Evolutionary conservation across 2,888 invertebrate species (phyloP).

Genomic region (Leptinotarsa juncta): DNA sequence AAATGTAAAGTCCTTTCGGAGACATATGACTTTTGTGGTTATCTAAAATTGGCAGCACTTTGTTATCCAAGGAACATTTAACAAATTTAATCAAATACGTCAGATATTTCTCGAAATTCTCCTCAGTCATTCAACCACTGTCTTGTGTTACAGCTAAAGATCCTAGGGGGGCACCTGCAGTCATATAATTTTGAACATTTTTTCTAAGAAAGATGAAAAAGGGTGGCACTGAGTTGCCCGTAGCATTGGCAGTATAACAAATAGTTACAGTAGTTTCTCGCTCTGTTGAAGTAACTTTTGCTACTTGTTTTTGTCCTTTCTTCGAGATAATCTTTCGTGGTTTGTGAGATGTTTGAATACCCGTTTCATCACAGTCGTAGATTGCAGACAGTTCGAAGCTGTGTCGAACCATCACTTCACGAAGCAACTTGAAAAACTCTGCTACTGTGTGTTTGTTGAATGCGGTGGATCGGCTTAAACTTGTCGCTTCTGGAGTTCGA

Average conservation of each 20-base stretch:
- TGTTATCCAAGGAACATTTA: background rate
- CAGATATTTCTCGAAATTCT: slow-evolving; percentile 10
- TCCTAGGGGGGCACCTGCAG: background rate
- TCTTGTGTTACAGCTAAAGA: background rate
- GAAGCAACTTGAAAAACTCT: background rate
- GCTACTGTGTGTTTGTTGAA: no score
- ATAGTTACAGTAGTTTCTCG: background rate
- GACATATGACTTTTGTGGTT: slow-evolving; percentile 9
- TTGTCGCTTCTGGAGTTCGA: no score
- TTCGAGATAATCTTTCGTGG: background rate
- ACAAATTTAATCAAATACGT: background rate
- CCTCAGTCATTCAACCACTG: slow-evolving; percentile 12
- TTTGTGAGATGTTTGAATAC: slow-evolving; percentile 14
- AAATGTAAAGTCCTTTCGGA: background rate
- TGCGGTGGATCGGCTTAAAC: no score
- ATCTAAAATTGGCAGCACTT: slow-evolving; percentile 12
- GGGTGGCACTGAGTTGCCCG: background rate
- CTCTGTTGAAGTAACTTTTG: slow-evolving; percentile 2
- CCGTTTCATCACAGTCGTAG: slow-evolving; percentile 36
- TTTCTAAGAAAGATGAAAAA: background rate
- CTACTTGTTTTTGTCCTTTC: background rate
- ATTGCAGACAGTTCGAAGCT: slow-evolving; percentile 34
- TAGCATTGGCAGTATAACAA: slow-evolving; percentile 1
- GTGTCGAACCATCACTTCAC: background rate
- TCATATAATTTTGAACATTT: no score